These are phyloP conservation scores for Amblyopsis rosae DNA, from an alignment of 2,113 vertebrate genomes.

Conservation along the genomic window DNA sequence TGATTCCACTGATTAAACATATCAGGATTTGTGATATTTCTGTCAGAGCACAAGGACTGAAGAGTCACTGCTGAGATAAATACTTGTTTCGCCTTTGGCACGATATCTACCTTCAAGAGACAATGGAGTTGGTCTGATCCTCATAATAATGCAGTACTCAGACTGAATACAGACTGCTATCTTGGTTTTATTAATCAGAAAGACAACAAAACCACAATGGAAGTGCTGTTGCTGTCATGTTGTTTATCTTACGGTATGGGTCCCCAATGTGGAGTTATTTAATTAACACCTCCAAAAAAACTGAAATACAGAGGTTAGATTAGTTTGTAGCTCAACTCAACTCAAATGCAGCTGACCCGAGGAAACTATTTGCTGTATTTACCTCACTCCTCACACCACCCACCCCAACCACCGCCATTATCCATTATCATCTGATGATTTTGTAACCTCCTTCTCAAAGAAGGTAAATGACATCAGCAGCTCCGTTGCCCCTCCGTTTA, in stretches of 20 bases:
- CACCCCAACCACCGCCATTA: too few species aligned
- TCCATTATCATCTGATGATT: too few species aligned
- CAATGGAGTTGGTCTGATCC: constrained; percentile 32
- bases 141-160: constrained; percentile 14
- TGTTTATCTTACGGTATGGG: not conserved
- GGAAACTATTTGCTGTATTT: too few species aligned
- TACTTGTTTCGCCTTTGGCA: constrained; percentile 11
- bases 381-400: too few species aligned
- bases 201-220: not conserved
- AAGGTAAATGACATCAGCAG: too few species aligned
- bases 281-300: not conserved
- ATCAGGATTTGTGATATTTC: constrained; percentile 41
- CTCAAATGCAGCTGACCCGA: too few species aligned
- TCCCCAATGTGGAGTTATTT: not conserved
- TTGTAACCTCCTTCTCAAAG: too few species aligned
- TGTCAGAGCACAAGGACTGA: constrained; percentile 40
- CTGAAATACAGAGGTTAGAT: not conserved
- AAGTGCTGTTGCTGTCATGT: not conserved
- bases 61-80: constrained; percentile 35
- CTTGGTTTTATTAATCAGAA: constrained; percentile 17
- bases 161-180: constrained; percentile 5
- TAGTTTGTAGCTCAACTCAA: not conserved
- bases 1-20: constrained; percentile 50
- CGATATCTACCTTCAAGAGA: constrained; percentile 24
- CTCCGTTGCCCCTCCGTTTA: too few species aligned